Evolutionary conservation across 2,888 invertebrate species (phyloP).

Genomic region (Xestoiulus laeticollis): DNA sequence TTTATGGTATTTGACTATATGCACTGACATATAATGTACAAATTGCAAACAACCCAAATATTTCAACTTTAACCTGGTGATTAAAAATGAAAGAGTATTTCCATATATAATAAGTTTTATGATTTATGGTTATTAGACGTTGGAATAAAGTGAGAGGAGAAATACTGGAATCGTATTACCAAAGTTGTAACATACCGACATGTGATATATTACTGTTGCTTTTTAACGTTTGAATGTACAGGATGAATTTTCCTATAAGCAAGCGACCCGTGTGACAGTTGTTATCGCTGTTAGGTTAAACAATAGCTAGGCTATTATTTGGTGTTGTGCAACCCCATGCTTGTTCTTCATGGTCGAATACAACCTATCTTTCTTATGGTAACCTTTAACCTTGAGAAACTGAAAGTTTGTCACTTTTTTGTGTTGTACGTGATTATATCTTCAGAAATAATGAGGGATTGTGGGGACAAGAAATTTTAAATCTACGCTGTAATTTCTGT

Average conservation of each 20-base stretch:
- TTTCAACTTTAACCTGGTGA: not conserved
- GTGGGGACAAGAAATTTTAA: too few relatives aligned
- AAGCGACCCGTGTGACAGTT: conserved; percentile 16
- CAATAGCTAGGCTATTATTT: not conserved
- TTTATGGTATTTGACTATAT: too few relatives aligned
- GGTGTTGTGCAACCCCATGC: not conserved
- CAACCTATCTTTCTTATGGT: not conserved
- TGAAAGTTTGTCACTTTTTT: not conserved
- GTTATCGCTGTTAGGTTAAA: not conserved
- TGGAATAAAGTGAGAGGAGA: not conserved
- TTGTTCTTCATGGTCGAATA: not conserved
- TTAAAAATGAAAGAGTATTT: not conserved
- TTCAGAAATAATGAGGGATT: too few relatives aligned
- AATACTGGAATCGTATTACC: not conserved
- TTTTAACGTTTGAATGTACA: not conserved
- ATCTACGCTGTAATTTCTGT: too few relatives aligned
- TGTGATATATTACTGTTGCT: not conserved
- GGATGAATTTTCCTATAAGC: not conserved
- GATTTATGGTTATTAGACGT: conserved; percentile 3
- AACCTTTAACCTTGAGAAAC: not conserved
- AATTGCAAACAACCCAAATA: not conserved
- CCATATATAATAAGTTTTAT: not conserved
- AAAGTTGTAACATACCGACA: not conserved
- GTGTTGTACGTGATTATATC: too few relatives aligned
- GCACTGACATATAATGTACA: not conserved